These are phyloP conservation scores for Torymus auratus DNA, from an alignment of 2,888 invertebrate genomes.

Conservation along the genomic window DNA sequence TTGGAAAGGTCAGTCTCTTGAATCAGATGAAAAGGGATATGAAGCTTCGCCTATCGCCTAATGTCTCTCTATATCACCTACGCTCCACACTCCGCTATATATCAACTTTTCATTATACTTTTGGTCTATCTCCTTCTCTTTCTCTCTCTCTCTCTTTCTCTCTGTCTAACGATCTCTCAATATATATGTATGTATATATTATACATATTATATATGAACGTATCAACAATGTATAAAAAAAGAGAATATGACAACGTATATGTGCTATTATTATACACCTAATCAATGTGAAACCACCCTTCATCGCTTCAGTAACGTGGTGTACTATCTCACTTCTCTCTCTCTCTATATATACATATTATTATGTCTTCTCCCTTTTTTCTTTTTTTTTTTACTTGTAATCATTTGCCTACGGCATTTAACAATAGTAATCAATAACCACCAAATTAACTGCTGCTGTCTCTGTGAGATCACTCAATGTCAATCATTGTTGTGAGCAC, in stretches of 20 bases:
- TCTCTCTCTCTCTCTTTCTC: slow-evolving; percentile 19
- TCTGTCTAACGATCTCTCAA: slow-evolving; percentile 30
- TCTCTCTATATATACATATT: slow-evolving; percentile 13
- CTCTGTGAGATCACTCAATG: slow-evolving; percentile 53
- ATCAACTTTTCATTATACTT: slow-evolving; percentile 20
- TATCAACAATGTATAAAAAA: slow-evolving; percentile 63
- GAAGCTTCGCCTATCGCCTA: slow-evolving; percentile 75
- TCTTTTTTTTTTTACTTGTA: slow-evolving; percentile 36
- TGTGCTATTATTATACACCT: slow-evolving; percentile 75
- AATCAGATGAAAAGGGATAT: slow-evolving; percentile 69
- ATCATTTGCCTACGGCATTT: slow-evolving; percentile 22
- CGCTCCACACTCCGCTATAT: slow-evolving; percentile 10
- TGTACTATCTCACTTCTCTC: slow-evolving; percentile 69
- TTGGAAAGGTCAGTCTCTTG: slow-evolving; percentile 69
- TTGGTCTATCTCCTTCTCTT: neutral
- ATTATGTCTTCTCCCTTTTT: neutral
- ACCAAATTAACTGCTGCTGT: slow-evolving; percentile 45
- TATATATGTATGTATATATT: slow-evolving; percentile 61
- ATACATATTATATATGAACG: slow-evolving; percentile 59
- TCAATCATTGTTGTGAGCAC: slow-evolving; percentile 54
- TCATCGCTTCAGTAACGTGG: slow-evolving; percentile 75
- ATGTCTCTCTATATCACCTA: slow-evolving; percentile 64
- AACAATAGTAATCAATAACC: slow-evolving; percentile 28
- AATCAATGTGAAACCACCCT: slow-evolving; percentile 75
- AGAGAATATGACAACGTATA: slow-evolving; percentile 68